Evolutionary conservation across 2,888 invertebrate genomes (phyloP).

Genomic region (Sericinus montela): DNA sequence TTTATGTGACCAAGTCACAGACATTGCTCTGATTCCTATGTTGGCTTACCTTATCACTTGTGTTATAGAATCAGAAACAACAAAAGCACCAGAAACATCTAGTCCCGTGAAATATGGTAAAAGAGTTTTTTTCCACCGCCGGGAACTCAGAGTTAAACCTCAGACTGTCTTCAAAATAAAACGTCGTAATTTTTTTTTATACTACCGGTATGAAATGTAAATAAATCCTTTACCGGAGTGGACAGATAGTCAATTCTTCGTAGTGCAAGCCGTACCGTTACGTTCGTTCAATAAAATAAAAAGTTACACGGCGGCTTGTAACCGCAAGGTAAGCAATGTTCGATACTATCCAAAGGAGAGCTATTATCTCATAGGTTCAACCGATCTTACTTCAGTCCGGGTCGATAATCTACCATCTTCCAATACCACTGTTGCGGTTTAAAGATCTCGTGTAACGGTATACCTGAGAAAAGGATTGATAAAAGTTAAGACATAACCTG

Average conservation of each 20-base stretch:
- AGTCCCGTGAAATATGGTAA: too few species aligned
- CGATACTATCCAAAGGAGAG: not conserved
- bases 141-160: too few species aligned
- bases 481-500: constrained; percentile 4
- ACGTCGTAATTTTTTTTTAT: too few species aligned
- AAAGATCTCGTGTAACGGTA: constrained; percentile 57
- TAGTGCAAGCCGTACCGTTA: constrained; percentile 11
- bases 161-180: too few species aligned
- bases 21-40: too few species aligned
- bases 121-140: too few species aligned
- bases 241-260: constrained; percentile 2
- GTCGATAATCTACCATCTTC: constrained; percentile 62
- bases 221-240: not conserved
- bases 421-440: constrained; percentile 55
- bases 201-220: too few species aligned
- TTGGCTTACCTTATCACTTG: too few species aligned
- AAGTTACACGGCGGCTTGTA: constrained; percentile 5
- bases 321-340: constrained; percentile 15
- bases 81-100: too few species aligned
- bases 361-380: constrained; percentile 9
- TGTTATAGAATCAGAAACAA: too few species aligned
- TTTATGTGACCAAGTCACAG: too few species aligned
- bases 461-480: not conserved
- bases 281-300: constrained; percentile 9
- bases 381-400: constrained; percentile 20